A percentile compares a stretch with the other conserved stretches of the same genome.
These are phyloP conservation scores for Strigops habroptila DNA, from an alignment of 2,113 vertebrate genomes.

Conservation along the genomic window DNA sequence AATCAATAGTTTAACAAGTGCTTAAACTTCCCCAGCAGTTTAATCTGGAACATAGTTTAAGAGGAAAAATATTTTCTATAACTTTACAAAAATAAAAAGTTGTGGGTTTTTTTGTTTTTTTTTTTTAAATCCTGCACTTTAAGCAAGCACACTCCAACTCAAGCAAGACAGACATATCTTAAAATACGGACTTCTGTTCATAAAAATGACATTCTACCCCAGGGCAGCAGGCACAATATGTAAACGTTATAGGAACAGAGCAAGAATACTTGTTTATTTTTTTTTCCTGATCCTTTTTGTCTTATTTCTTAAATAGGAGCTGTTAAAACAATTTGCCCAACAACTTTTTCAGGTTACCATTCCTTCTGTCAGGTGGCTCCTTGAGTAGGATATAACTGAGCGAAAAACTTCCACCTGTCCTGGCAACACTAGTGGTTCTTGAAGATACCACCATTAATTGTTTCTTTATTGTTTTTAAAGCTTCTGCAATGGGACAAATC, in stretches of 20 bases:
- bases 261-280: neutral
- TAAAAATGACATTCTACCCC: neutral
- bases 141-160: neutral
- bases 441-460: neutral
- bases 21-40: slow-evolving; percentile 52
- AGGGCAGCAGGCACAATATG: neutral
- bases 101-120: neutral
- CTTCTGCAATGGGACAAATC: neutral
- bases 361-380: neutral
- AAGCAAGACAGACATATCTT: neutral
- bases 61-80: slow-evolving; percentile 52
- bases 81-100: slow-evolving; percentile 59
- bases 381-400: neutral
- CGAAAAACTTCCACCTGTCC: neutral
- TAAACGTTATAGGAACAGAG: neutral
- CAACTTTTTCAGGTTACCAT: neutral
- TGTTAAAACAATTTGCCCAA: neutral
- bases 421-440: neutral
- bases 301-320: neutral
- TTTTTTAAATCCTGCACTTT: slow-evolving; percentile 15
- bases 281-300: slow-evolving; percentile 8
- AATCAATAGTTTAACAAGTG: slow-evolving; percentile 51
- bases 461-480: neutral
- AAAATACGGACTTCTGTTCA: neutral
- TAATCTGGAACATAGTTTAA: slow-evolving; percentile 31